phyloP scores from a whole-genome alignment of 2,888 invertebrate species.

The Monochamus alternatus region DNA sequence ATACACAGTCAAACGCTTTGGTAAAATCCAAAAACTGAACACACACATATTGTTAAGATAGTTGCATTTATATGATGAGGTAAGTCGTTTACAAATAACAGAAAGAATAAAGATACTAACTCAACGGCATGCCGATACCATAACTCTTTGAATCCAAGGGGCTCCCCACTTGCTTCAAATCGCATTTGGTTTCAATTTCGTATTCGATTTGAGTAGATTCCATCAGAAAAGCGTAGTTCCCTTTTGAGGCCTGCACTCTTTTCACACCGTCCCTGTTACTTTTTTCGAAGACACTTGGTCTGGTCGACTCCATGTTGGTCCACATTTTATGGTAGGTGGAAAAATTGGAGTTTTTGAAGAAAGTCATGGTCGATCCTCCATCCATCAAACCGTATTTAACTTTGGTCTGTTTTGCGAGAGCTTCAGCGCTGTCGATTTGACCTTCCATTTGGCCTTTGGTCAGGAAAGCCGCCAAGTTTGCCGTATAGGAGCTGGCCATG shows the following conservation, averaged over 20 bases:
- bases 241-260: slow-evolving; percentile 84
- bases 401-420: slow-evolving; percentile 92
- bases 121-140: slow-evolving; percentile 92
- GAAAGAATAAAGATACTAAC: slow-evolving; percentile 73
- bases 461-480: slow-evolving; percentile 94
- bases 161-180: slow-evolving; percentile 86
- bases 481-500: slow-evolving; percentile 94
- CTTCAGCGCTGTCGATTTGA: slow-evolving; percentile 92
- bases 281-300: slow-evolving; percentile 86
- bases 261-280: slow-evolving; percentile 90
- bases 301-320: slow-evolving; percentile 82
- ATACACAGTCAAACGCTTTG: too few species aligned
- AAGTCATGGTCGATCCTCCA: slow-evolving; percentile 94
- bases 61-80: too few species aligned
- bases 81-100: too few species aligned
- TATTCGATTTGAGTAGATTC: slow-evolving; percentile 97
- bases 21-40: too few species aligned
- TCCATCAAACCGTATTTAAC: slow-evolving; percentile 92
- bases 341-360: slow-evolving; percentile 81
- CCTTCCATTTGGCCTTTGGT: slow-evolving; percentile 91
- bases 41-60: too few species aligned
- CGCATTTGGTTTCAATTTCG: slow-evolving; percentile 87
- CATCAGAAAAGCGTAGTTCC: slow-evolving; percentile 95
- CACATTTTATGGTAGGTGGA: slow-evolving; percentile 63
- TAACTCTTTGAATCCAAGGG: slow-evolving; percentile 93